Conservation (phyloP, 1,140 invertebrate genomes). For the Eriosoma lanigerum region DNA sequence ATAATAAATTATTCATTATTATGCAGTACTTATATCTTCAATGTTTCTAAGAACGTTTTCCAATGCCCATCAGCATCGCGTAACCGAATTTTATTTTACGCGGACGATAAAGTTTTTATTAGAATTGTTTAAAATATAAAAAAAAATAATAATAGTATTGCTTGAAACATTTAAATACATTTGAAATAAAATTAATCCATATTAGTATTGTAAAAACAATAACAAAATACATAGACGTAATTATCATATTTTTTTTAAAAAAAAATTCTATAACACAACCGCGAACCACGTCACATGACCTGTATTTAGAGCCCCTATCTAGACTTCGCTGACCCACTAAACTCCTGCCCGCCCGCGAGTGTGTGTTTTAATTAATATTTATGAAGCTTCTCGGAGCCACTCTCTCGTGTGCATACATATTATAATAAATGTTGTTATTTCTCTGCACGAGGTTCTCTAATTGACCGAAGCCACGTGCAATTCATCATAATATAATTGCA, state of each 20-base stretch:
- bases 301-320: constrained; percentile 41
- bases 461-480: constrained; percentile 17
- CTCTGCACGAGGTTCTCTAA: constrained; percentile 23
- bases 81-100: no score
- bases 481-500: background rate
- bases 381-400: constrained; percentile 37
- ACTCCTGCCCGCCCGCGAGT: background rate
- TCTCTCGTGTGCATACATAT: constrained; percentile 7
- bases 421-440: background rate
- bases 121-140: no score
- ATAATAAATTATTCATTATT: no score
- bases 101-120: no score
- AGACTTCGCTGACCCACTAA: constrained; percentile 45
- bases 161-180: no score
- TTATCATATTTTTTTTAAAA: background rate
- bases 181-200: no score
- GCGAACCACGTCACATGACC: constrained; percentile 28
- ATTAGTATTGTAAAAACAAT: constrained; percentile 42
- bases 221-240: background rate
- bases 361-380: constrained; percentile 48
- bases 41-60: no score
- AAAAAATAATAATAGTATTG: no score
- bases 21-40: no score
- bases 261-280: background rate
- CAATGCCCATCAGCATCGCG: no score